These are phyloP conservation scores for Epizoanthus illoricatus DNA, from an alignment of 92 coral and sea anemone species.

Conservation along the genomic window DNA sequence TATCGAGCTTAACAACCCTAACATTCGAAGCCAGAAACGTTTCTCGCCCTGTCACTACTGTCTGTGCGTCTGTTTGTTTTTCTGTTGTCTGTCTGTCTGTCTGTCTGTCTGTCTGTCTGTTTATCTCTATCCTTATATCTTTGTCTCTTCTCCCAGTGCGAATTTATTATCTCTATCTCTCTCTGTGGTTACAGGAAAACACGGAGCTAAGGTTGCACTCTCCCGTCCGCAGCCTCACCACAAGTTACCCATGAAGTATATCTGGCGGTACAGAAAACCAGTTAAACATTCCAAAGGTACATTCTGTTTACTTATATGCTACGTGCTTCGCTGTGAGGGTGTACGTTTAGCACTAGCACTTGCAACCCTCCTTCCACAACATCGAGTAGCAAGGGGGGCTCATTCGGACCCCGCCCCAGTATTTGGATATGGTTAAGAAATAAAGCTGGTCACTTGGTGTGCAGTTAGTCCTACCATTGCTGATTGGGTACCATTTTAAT, in stretches of 20 bases:
- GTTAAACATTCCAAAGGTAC: neutral
- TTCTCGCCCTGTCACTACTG: neutral
- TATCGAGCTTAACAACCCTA: too few species aligned
- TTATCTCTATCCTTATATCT: neutral
- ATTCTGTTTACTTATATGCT: neutral
- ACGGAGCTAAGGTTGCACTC: slow-evolving; percentile 1
- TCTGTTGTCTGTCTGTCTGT: neutral
- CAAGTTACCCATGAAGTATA: neutral
- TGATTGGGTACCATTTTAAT: too few species aligned
- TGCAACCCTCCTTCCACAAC: too few species aligned
- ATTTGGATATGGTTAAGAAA: too few species aligned
- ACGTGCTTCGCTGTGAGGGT: too few species aligned
- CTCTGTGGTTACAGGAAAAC: neutral
- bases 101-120: neutral
- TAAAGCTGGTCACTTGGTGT: too few species aligned
- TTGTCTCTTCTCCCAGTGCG: neutral
- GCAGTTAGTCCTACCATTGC: too few species aligned
- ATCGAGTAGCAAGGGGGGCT: too few species aligned
- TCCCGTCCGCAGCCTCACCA: slow-evolving; percentile 6
- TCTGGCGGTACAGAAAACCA: slow-evolving; percentile 23
- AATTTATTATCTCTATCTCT: neutral
- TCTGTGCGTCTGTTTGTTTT: neutral
- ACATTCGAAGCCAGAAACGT: neutral
- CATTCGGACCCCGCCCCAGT: too few species aligned
- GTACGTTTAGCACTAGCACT: too few species aligned